Conservation (phyloP, 2,113 vertebrate species). For the Misgurnus anguillicaudatus region DNA sequence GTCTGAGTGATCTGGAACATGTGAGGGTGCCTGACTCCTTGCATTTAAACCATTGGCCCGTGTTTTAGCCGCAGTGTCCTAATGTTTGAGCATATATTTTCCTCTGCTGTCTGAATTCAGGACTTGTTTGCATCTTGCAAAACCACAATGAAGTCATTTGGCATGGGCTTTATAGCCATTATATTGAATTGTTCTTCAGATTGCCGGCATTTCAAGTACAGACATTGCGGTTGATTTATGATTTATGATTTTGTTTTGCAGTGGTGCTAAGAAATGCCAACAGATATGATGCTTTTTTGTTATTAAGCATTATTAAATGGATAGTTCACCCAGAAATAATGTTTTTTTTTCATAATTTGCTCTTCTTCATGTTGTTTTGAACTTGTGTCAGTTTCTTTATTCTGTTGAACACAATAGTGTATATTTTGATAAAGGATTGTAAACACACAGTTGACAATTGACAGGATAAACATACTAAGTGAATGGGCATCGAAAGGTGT, state of each 20-base stretch:
- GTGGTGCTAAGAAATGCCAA: not conserved
- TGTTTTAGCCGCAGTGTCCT: conserved; percentile 24
- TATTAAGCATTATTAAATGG: not conserved
- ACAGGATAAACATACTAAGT: no score
- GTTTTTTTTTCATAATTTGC: no score
- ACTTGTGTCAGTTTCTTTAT: no score
- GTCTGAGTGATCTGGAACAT: conserved; percentile 62
- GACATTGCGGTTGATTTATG: not conserved
- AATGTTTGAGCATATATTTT: not conserved
- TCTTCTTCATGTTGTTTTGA: no score
- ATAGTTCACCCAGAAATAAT: no score
- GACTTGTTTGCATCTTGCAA: conserved; percentile 14
- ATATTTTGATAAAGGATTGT: no score
- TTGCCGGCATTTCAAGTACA: conserved; percentile 3
- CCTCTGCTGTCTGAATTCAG: not conserved
- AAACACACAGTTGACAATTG: no score
- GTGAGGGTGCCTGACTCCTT: conserved; percentile 61
- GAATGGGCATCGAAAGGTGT: no score
- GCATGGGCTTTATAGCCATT: not conserved
- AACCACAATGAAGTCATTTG: not conserved
- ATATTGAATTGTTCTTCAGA: not conserved
- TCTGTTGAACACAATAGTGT: no score
- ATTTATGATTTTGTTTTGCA: not conserved
- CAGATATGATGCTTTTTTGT: not conserved
- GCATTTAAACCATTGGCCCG: conserved; percentile 28